Percentiles rank a stretch among this genome's conserved stretches.
Evolutionary conservation across 2,113 vertebrate species (phyloP).

Genomic region (Channa argus): DNA sequence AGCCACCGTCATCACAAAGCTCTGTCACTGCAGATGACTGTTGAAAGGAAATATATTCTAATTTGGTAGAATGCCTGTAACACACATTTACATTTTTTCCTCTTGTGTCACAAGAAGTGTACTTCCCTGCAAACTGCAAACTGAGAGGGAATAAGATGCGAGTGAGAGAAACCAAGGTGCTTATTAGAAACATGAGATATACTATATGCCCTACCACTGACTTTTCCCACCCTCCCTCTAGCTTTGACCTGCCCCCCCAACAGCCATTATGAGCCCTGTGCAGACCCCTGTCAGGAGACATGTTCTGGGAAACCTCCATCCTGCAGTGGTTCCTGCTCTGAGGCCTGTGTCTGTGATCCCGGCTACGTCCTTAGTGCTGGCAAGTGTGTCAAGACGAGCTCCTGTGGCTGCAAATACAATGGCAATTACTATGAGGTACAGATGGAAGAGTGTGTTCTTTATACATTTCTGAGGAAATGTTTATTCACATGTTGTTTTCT

Average conservation of each 20-base stretch:
- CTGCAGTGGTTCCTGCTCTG: slow-evolving; percentile 78
- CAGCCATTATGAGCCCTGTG: slow-evolving; percentile 81
- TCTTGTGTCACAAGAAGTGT: too few species aligned
- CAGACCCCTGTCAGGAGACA: slow-evolving; percentile 73
- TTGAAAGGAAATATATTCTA: too few species aligned
- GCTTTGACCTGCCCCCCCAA: slow-evolving; percentile 76
- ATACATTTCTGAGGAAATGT: too few species aligned
- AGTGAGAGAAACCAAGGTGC: too few species aligned
- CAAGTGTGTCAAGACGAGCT: slow-evolving; percentile 72
- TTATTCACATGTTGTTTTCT: too few species aligned
- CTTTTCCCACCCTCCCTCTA: slow-evolving; percentile 22
- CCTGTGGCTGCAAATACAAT: slow-evolving; percentile 78
- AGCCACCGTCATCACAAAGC: too few species aligned
- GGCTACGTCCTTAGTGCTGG: slow-evolving; percentile 82
- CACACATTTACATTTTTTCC: too few species aligned
- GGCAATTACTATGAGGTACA: slow-evolving; percentile 82
- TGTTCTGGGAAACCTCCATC: slow-evolving; percentile 61
- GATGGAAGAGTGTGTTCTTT: not conserved
- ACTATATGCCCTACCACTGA: not conserved
- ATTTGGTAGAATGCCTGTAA: too few species aligned
- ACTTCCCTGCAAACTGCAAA: too few species aligned
- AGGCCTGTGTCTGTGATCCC: slow-evolving; percentile 82
- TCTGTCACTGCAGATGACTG: too few species aligned
- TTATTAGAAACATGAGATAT: not conserved
- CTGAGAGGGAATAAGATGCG: too few species aligned